Base-by-base conservation (phyloP, 2,113 vertebrate genomes). In the Otis tarda region DNA sequence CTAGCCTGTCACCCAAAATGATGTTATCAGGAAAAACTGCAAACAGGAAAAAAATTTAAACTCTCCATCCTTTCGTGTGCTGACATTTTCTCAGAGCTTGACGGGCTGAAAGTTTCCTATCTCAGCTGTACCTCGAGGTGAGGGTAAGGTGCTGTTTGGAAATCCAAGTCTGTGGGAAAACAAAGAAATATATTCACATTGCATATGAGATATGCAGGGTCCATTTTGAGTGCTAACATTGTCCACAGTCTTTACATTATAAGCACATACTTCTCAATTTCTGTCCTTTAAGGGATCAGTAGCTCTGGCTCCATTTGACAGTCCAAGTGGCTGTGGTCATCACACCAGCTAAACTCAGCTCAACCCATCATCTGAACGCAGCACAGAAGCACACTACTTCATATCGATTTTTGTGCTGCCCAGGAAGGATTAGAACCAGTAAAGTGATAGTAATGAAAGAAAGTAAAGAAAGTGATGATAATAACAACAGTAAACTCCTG, bases 221-320 rank as follows among this genome's bases (percentile, higher is more conserved):
- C 39, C n/a, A 6, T 14, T 35, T 0, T 20, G 25, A 69, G 30
- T 20, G 53, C 39, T 55, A 5, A 14, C 1, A 1, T 53, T 10
- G 18, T 24, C 24, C 33, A 57, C 27, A 28, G 22, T 9, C 45
- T 37, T 33, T 30, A 8, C 3, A 20, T 17, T 59, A 28, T 24
- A 31, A 45, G 41, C 31, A 28, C 5, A 8, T 23, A 33, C 4
- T 59, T 59, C 30, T 52, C 33, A 17, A 4, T 53, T 67, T 61
- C 45, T 60, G 24, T 19, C 60, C 45, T 35, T 55, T 49, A 27
- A 68, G 35, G 53, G 8, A 47, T 28, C 3, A 4, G 50, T 35
- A 43, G 18, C 27, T 64, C 41, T 59, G 33, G 43, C 8, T 52
- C 14, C 45, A 12, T 65, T 37, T 28, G 4, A 35, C 37, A 23